A percentile compares a stretch with the other conserved stretches of the same genome.
Evolutionary conservation across 2,113 vertebrate species (phyloP).

Genomic region (Picathartes gymnocephalus): DNA sequence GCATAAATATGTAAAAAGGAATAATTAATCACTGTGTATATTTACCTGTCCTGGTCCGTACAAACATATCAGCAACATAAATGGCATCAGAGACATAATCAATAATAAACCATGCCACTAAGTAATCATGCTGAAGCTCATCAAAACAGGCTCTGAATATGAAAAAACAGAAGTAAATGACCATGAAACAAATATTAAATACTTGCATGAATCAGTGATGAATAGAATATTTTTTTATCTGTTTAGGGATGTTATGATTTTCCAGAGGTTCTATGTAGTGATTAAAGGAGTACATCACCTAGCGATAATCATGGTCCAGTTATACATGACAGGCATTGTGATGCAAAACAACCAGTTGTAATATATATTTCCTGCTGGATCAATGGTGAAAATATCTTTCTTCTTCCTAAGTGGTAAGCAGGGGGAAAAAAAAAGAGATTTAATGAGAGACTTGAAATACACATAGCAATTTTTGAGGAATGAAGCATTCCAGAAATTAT

Average conservation of each 20-base stretch:
- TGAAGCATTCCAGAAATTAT: background rate
- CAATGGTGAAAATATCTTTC: conserved; percentile 81
- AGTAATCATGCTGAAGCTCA: conserved; percentile 87
- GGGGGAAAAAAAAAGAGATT: background rate
- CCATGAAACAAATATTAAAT: background rate
- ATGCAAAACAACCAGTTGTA: conserved; percentile 93
- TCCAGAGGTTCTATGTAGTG: background rate
- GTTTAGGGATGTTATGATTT: background rate
- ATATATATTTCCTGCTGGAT: conserved; percentile 88
- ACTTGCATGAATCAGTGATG: background rate
- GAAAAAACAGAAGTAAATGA: conserved; percentile 3
- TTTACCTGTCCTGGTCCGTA: conserved; percentile 90
- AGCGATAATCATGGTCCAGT: conserved; percentile 94
- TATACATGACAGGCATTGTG: conserved; percentile 96
- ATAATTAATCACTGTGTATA: background rate
- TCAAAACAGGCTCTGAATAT: conserved; percentile 90
- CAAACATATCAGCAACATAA: conserved; percentile 89
- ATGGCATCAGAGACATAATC: conserved; percentile 81
- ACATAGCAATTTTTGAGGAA: background rate
- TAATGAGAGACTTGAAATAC: background rate
- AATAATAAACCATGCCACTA: conserved; percentile 80
- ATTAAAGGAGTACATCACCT: conserved; percentile 72
- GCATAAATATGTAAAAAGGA: background rate
- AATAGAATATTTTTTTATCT: background rate
- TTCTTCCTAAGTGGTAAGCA: conserved; percentile 70